Percentiles rank a stretch among this genome's conserved stretches.
Evolutionary conservation across 2,888 invertebrate species (phyloP).

Genomic region (Parnassius glacialis): DNA sequence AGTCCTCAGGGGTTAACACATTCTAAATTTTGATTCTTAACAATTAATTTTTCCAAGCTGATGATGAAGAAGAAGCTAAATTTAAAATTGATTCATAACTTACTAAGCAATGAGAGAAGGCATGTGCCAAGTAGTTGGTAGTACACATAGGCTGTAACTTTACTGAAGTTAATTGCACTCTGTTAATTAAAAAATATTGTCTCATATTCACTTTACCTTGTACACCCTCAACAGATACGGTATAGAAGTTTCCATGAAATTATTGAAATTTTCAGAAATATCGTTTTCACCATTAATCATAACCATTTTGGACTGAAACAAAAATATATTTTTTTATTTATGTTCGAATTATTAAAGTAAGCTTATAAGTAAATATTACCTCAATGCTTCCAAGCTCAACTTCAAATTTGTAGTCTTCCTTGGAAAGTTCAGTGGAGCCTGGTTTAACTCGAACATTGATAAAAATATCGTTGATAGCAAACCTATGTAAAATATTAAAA

Average conservation of each 20-base stretch:
- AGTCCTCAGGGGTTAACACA: no score
- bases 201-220: slow-evolving; percentile 2
- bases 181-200: neutral
- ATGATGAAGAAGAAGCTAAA: no score
- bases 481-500: neutral
- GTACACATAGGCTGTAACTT: no score
- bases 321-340: neutral
- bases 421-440: neutral
- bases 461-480: slow-evolving; percentile 1
- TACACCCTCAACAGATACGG: neutral
- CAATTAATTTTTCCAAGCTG: no score
- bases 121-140: no score
- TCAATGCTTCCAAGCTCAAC: slow-evolving; percentile 1
- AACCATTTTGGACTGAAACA: slow-evolving; percentile 4
- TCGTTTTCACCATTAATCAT: neutral
- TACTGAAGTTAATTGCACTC: no score
- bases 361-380: neutral
- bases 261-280: slow-evolving; percentile 2
- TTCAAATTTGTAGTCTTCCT: neutral
- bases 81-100: no score
- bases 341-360: neutral
- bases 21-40: no score
- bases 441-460: neutral
- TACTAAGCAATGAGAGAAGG: no score
- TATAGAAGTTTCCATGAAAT: neutral